These are phyloP conservation scores for Onthophagus sagittarius DNA, from an alignment of 2,888 invertebrate species.

Conservation along the genomic window DNA sequence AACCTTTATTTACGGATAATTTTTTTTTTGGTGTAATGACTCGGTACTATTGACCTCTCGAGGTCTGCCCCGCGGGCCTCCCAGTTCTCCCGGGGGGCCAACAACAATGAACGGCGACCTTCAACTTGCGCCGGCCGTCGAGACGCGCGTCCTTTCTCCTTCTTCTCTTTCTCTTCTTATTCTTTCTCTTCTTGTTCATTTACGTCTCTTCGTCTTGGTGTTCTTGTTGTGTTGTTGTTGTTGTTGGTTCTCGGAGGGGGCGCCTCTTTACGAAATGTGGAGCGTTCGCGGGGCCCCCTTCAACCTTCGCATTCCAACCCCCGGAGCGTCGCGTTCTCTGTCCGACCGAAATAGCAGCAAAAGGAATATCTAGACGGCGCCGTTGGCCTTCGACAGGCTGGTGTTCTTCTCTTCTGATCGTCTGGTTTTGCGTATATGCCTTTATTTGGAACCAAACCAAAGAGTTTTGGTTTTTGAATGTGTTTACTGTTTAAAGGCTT, in stretches of 20 bases:
- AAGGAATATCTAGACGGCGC: not conserved
- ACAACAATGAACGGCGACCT: not conserved
- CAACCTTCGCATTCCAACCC: not conserved
- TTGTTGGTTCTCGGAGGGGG: not conserved
- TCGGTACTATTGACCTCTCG: not conserved
- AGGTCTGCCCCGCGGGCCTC: not conserved
- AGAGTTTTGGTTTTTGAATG: not conserved
- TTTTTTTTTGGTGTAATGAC: not conserved
- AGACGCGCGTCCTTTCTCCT: not conserved
- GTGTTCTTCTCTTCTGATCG: not conserved
- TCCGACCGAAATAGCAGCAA: not conserved
- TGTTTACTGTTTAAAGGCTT: not conserved
- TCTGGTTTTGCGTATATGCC: not conserved
- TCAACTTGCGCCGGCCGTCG: not conserved
- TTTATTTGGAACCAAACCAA: not conserved
- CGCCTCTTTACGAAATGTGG: not conserved
- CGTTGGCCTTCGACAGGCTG: not conserved
- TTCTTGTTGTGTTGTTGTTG: not conserved
- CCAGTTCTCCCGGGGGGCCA: not conserved
- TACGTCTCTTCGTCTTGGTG: not conserved
- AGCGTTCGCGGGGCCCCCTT: not conserved
- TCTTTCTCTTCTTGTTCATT: not conserved
- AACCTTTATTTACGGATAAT: not conserved
- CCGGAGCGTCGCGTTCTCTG: not conserved
- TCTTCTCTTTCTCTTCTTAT: not conserved